Percentiles rank a stretch among this genome's conserved stretches.
phyloP scores from a whole-genome alignment of 2,113 vertebrate genomes.

The Nestor notabilis region DNA sequence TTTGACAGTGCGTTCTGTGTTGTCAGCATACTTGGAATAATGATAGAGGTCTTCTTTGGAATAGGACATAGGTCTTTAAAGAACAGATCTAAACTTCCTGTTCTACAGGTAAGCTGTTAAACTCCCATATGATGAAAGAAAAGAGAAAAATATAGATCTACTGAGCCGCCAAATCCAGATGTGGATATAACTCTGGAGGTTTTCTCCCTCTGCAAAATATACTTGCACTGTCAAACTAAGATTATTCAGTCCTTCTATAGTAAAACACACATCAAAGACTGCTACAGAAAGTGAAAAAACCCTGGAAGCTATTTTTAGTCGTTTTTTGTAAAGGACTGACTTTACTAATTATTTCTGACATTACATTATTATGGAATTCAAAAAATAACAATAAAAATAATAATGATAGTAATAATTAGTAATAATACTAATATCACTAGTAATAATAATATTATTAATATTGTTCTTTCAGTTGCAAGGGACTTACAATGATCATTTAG shows the following conservation, averaged over 20 bases:
- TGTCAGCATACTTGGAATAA: constrained; percentile 81
- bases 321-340: neutral
- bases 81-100: constrained; percentile 71
- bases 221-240: neutral
- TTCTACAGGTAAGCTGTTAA: constrained; percentile 82
- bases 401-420: neutral
- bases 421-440: neutral
- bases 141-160: neutral
- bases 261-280: neutral
- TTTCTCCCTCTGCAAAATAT: constrained; percentile 8
- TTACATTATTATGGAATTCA: neutral
- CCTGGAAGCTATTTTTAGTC: neutral
- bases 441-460: neutral
- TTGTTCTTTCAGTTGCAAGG: neutral
- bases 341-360: neutral
- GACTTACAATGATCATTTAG: neutral
- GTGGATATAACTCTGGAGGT: neutral
- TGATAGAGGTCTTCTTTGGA: constrained; percentile 75
- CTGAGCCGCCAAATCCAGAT: constrained; percentile 13
- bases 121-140: constrained; percentile 53
- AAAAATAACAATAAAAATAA: neutral
- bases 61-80: constrained; percentile 80
- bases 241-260: neutral
- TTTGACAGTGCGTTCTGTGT: constrained; percentile 78
- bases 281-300: neutral